These are phyloP conservation scores for Chunga burmeisteri DNA, from an alignment of 2,113 vertebrate species.

Conservation along the genomic window DNA sequence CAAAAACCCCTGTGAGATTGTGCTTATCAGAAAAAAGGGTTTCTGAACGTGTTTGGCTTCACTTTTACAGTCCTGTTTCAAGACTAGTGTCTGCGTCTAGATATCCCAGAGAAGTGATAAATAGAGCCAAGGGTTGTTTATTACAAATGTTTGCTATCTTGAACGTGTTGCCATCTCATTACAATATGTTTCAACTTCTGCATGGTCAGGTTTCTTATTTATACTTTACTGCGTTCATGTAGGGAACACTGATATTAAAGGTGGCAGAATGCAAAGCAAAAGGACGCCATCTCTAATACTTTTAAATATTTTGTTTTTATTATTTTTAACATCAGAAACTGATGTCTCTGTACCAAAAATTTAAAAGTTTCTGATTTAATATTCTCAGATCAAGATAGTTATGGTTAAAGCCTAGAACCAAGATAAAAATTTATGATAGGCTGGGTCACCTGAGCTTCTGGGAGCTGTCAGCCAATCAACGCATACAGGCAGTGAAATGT, in stretches of 20 bases:
- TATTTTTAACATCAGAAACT: neutral
- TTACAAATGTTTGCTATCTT: neutral
- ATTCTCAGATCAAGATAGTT: neutral
- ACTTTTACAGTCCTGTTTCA: slow-evolving; percentile 6
- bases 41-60: neutral
- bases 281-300: neutral
- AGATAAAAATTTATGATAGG: neutral
- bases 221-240: neutral
- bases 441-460: neutral
- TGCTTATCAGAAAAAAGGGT: slow-evolving; percentile 7
- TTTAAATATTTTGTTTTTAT: neutral
- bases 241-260: neutral
- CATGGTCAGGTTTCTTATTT: neutral
- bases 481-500: neutral
- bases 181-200: neutral
- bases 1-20: neutral
- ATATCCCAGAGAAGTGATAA: neutral
- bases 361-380: neutral
- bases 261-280: neutral
- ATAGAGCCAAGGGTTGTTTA: slow-evolving; percentile 1
- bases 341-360: neutral
- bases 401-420: neutral
- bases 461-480: neutral
- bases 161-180: neutral
- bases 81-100: neutral